Evolutionary conservation across 1,140 invertebrate genomes (phyloP), one percentile per base, ranked within the genome.

Genomic region (Plectus sambesii): DNA sequence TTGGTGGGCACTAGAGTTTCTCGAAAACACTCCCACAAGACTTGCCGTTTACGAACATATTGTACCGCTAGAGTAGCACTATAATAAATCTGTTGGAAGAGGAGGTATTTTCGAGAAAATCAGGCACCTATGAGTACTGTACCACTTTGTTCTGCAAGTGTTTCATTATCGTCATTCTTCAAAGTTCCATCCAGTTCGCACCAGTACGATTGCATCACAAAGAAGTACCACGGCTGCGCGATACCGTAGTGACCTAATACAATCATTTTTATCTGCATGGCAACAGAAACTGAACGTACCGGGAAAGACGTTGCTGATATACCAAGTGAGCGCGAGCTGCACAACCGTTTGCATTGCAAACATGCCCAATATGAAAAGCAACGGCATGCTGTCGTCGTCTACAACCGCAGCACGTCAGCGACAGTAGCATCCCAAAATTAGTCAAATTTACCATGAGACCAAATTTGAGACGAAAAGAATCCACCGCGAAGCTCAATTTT

Each of bases 241-340:
- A 84, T 77, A 0, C 82, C 82, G 43, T 62, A 72, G 30, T 77
- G 69, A 0, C 81, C 81, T 57, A 27, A 12, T 24, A 47, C 44
- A 61, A 12, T n/a, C n/a, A n/a, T n/a, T n/a, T n/a, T n/a, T n/a
- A n/a, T n/a, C n/a, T n/a, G n/a, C n/a, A 36, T 42, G 23, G 36
- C 25, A 5, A 42, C 38, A 38, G 29, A 53, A 17, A 2, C 36
- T 26, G 55, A 12, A 59, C 39, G 70, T 56, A 46, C 63, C 62
- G 5, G 82, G 82, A 43, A 78, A 75, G n/a, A 85, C 75, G 60
- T 79, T 78, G 62, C 83, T 82, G 4, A 84, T 74, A 45, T 74
- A 75, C 53, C 82, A 72, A 1, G 82, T 79, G 1, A 83, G 70
- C 5, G 79, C 37, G 51, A 82, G 71, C 60, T 81, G 83, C 1